Conservation (phyloP, 2,113 vertebrate genomes). For the Clupea harengus region DNA sequence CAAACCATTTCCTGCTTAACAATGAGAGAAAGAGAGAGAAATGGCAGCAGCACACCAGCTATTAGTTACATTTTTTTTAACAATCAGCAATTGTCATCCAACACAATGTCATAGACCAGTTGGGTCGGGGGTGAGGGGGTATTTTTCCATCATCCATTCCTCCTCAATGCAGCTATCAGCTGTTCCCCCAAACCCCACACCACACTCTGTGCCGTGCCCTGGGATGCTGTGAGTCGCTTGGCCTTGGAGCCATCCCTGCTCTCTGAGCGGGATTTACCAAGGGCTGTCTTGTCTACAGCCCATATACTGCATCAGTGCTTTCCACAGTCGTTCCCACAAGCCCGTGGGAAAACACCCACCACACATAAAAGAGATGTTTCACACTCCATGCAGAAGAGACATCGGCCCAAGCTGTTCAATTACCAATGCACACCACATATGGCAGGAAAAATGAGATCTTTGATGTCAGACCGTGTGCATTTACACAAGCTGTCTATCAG, state of each 20-base stretch:
- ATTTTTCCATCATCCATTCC: neutral
- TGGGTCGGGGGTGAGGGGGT: neutral
- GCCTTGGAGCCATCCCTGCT: neutral
- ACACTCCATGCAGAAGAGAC: neutral
- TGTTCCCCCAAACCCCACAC: neutral
- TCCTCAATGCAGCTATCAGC: neutral
- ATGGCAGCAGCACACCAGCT: neutral
- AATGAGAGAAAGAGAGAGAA: neutral
- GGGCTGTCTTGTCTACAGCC: neutral
- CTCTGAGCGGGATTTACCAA: neutral
- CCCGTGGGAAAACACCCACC: neutral
- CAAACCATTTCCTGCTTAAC: neutral
- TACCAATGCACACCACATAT: neutral
- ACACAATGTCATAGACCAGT: neutral
- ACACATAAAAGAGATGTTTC: constrained; percentile 8
- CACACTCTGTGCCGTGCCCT: neutral
- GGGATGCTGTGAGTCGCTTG: neutral
- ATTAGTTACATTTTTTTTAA: too few species aligned
- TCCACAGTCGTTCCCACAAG: neutral
- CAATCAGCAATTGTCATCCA: neutral
- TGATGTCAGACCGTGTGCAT: neutral
- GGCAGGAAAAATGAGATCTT: neutral
- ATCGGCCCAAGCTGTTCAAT: neutral
- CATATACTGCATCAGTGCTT: constrained; percentile 13
- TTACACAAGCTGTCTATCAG: neutral